Evolutionary conservation across 2,888 invertebrate species (phyloP), one percentile per base, ranked within the genome.

Genomic region (Cepaea hortensis): DNA sequence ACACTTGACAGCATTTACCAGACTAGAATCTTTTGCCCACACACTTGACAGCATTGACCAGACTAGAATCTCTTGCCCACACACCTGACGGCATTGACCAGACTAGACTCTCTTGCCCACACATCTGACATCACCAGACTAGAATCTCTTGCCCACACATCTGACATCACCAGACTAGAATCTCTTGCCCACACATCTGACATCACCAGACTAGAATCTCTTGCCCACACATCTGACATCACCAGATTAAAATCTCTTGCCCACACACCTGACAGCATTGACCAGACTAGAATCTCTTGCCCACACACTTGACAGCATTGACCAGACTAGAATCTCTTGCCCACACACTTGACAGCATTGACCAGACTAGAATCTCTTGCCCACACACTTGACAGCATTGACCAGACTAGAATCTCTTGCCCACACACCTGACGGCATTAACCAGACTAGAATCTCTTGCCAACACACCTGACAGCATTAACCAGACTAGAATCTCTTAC

Each of bases 111-210:
- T 35, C 35, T 35, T 35, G 35, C 3, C n/a, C 18, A 76, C 89
- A 89, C 87, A 92, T 92, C 95, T 92, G 70, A 96, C 90, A 23
- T 96, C 96, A 96, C 89, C 70, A 96, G 91, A 87, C 95, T 94
- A 1, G 89, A 86, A 91, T 96, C 95, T 35, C 35, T 35, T 35
- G 35, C 3, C n/a, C 18, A 76, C 89, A 89, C 87, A 92, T 92
- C 95, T 92, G 70, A 96, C 90, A 23, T 96, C 96, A 96, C 89
- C 70, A 96, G 91, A 87, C 95, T 94, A 1, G 89, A 86, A 91
- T 96, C 96, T 35, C 35, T 35, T 35, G 35, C 3, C n/a, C 18
- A 76, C 89, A 89, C 87, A 92, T 92, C 95, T 92, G 70, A 96
- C 90, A 23, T 96, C 96, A 96, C 89, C 70, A 96, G 91, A 87